Percentiles rank a stretch among this genome's conserved stretches.
These are phyloP conservation scores for Columba guinea DNA, from an alignment of 2,797 vertebrate genomes.

Conservation along the genomic window DNA sequence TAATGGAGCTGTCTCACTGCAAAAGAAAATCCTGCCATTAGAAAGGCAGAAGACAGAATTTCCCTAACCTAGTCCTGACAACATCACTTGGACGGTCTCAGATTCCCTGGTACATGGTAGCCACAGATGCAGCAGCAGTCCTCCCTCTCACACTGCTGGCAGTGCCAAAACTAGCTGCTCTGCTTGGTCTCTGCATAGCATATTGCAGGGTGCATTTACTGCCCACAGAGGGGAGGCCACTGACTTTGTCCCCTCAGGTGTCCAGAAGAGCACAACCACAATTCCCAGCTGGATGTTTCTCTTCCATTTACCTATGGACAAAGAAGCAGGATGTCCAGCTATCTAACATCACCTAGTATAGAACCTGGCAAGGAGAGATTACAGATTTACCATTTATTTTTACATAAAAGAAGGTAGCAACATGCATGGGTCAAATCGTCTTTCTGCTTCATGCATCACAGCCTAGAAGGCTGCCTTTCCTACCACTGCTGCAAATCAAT, in stretches of 20 bases:
- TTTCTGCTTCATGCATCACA: background rate
- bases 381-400: background rate
- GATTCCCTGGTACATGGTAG: background rate
- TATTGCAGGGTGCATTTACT: background rate
- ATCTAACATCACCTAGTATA: background rate
- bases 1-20: background rate
- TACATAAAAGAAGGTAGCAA: background rate
- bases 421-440: rapidly evolving
- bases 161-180: background rate
- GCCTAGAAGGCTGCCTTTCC: background rate
- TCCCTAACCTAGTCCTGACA: background rate
- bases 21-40: background rate
- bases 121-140: background rate
- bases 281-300: background rate
- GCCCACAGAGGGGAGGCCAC: background rate
- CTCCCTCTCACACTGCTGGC: background rate
- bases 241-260: background rate
- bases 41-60: background rate
- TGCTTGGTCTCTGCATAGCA: background rate
- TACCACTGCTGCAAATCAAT: background rate
- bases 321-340: background rate
- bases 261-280: background rate
- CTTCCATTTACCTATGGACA: background rate
- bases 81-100: background rate
- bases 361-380: background rate